Evolutionary conservation across 2,797 vertebrate species (phyloP).

Genomic region (Ispidina picta): DNA sequence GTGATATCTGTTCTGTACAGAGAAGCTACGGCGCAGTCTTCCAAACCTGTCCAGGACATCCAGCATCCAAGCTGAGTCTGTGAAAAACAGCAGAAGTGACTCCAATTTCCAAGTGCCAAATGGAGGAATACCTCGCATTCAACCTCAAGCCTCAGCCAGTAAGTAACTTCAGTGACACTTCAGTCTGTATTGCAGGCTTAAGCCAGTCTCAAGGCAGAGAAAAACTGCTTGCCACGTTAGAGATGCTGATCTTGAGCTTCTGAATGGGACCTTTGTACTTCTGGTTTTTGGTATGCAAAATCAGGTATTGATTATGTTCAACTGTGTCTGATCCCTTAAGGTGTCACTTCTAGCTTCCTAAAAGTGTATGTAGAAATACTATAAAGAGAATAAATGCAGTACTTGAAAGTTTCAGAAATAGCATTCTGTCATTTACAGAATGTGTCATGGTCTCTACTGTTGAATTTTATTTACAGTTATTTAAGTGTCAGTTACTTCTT

Average conservation of each 20-base stretch:
- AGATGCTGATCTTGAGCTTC: neutral
- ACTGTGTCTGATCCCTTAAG: neutral
- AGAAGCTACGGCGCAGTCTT: conserved; percentile 97
- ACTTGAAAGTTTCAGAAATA: neutral
- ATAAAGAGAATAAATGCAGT: neutral
- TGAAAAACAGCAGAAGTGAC: conserved; percentile 97
- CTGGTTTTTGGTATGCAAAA: neutral
- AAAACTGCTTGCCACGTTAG: neutral
- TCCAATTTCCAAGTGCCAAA: conserved; percentile 98
- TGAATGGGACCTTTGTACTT: neutral
- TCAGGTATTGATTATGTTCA: neutral
- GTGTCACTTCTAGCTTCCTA: neutral
- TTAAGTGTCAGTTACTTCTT: neutral
- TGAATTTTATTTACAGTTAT: neutral
- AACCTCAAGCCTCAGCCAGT: conserved; percentile 93
- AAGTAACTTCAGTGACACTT: conserved; percentile 75
- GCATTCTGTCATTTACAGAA: neutral
- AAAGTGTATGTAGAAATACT: neutral
- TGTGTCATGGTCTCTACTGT: neutral
- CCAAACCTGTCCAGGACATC: conserved; percentile 92
- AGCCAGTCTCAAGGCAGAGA: neutral
- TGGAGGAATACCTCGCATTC: conserved; percentile 92
- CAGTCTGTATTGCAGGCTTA: neutral
- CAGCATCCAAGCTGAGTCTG: conserved; percentile 86
- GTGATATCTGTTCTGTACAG: conserved; percentile 74